phyloP scores from a whole-genome alignment of 92 coral and sea anemone genomes.

The Isaurus tuberculatus region DNA sequence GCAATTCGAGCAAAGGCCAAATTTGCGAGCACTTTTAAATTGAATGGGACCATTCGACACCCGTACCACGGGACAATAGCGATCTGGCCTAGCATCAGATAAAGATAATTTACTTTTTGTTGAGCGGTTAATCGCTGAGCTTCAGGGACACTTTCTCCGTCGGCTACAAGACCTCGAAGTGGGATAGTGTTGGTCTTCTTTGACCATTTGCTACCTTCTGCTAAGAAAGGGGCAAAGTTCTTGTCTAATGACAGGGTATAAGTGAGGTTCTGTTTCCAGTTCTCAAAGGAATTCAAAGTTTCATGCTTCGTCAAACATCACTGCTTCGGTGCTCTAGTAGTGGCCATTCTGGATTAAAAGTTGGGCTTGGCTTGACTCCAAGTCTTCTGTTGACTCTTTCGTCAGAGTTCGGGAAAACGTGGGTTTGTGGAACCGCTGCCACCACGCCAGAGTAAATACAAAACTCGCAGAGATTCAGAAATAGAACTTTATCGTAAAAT shows the following conservation, averaged over 20 bases:
- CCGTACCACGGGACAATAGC: too few relatives aligned
- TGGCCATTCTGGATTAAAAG: background rate
- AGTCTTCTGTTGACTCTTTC: slow-evolving; percentile 2
- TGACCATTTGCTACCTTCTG: too few relatives aligned
- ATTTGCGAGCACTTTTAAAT: too few relatives aligned
- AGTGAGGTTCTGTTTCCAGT: background rate
- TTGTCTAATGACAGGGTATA: too few relatives aligned
- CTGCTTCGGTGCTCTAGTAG: slow-evolving; percentile 23
- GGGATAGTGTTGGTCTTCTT: background rate
- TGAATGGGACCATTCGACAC: too few relatives aligned
- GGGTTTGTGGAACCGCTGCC: background rate
- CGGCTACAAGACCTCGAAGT: slow-evolving; percentile 4
- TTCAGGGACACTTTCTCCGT: slow-evolving; percentile 3
- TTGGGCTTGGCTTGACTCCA: slow-evolving; percentile 11
- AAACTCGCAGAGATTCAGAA: background rate
- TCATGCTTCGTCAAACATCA: slow-evolving; percentile 4
- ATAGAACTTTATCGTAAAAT: background rate
- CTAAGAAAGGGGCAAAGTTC: too few relatives aligned
- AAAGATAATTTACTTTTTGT: slow-evolving; percentile 6
- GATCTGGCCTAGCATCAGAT: slow-evolving; percentile 6
- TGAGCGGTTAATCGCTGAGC: slow-evolving; percentile 7
- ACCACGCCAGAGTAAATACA: slow-evolving; percentile 11
- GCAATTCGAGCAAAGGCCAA: too few relatives aligned
- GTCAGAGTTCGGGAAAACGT: slow-evolving; percentile 26
- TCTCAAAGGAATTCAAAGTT: slow-evolving; percentile 14